Conservation (phyloP, 2,113 vertebrate species). For the Sapayoa aenigma region DNA sequence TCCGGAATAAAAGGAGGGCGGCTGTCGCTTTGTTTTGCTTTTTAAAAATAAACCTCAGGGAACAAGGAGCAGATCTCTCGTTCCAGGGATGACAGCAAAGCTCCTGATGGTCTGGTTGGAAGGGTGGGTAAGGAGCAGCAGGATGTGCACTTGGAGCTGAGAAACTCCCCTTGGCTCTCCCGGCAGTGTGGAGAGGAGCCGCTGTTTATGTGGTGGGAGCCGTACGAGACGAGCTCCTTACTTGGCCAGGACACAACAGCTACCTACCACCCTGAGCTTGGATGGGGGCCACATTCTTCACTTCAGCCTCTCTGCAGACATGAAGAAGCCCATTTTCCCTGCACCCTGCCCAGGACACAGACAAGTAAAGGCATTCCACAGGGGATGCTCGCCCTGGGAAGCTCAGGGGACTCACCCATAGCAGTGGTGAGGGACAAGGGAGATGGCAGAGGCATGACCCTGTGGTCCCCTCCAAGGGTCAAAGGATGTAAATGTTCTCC, state of each 20-base stretch:
- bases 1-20: neutral
- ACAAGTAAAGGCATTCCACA: neutral
- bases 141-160: neutral
- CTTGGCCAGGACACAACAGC: accelerated
- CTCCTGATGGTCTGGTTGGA: neutral
- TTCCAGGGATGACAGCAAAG: neutral
- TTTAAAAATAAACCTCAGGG: neutral
- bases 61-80: neutral
- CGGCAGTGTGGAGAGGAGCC: neutral
- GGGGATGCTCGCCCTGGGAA: neutral
- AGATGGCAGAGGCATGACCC: neutral
- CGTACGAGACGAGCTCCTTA: neutral
- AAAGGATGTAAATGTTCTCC: neutral
- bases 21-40: neutral
- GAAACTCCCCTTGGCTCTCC: neutral
- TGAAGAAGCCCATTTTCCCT: neutral
- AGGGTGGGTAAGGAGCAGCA: neutral
- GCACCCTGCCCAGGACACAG: neutral
- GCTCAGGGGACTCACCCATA: neutral
- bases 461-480: neutral
- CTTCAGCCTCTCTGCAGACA: neutral
- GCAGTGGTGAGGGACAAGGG: neutral
- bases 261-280: neutral
- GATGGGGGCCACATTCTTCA: neutral
- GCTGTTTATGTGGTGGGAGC: neutral